Percentiles rank a stretch among this genome's conserved stretches.
phyloP scores from a whole-genome alignment of 2,888 invertebrate species.

The Cantharis flavilabris region DNA sequence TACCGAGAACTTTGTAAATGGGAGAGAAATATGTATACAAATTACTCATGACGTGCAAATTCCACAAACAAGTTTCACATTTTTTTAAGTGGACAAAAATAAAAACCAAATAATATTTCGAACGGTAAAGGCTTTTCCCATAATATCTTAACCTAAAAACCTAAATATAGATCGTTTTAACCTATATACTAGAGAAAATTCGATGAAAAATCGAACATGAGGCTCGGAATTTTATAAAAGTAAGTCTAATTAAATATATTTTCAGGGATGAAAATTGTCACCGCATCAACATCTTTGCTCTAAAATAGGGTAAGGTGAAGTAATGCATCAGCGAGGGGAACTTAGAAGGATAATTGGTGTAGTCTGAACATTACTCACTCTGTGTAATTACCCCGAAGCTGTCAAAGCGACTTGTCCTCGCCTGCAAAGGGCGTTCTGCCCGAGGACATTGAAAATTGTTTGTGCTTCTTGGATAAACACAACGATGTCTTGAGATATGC shows the following conservation, averaged over 20 bases:
- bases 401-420: slow-evolving; percentile 56
- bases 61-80: not conserved
- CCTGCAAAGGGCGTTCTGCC: slow-evolving; percentile 51
- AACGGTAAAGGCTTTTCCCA: not conserved
- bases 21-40: slow-evolving; percentile 31
- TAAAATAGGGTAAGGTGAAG: slow-evolving; percentile 25
- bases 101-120: not conserved
- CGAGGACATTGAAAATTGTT: slow-evolving; percentile 49
- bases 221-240: not conserved
- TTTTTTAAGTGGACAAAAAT: not conserved
- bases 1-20: slow-evolving; percentile 49
- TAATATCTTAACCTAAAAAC: not conserved
- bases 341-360: slow-evolving; percentile 51
- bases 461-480: slow-evolving; percentile 41
- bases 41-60: slow-evolving; percentile 10
- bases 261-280: slow-evolving; percentile 16
- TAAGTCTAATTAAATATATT: not conserved
- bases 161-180: not conserved
- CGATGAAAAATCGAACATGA: not conserved
- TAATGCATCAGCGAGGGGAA: slow-evolving; percentile 31
- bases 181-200: not conserved
- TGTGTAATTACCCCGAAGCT: slow-evolving; percentile 55
- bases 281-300: slow-evolving; percentile 21
- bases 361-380: slow-evolving; percentile 55
- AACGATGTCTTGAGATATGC: slow-evolving; percentile 33